Evolutionary conservation across 2,113 vertebrate genomes (phyloP).

Genomic region (Strix uralensis): DNA sequence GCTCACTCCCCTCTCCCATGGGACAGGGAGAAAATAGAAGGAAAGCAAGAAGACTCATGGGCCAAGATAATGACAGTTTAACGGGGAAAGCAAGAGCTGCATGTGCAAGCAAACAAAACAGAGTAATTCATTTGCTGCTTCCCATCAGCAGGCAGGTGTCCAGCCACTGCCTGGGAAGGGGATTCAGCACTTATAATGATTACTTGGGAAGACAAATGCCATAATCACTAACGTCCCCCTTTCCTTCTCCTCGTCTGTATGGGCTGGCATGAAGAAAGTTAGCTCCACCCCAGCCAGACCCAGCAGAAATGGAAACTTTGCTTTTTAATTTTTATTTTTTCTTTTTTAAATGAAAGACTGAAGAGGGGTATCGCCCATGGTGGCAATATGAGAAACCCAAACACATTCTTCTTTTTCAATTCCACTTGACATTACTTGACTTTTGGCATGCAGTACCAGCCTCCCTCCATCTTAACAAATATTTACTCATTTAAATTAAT

Average conservation of each 20-base stretch:
- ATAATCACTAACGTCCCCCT: not conserved
- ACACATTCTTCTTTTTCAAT: not conserved
- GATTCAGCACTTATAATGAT: accelerated
- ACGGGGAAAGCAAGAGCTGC: not conserved
- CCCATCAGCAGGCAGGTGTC: not conserved
- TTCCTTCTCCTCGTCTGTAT: not conserved
- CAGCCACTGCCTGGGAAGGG: not conserved
- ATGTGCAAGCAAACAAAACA: not conserved
- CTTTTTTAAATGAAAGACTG: not conserved
- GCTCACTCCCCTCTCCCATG: not conserved
- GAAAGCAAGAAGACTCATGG: not conserved
- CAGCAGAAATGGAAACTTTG: not conserved
- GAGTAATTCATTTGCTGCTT: not conserved
- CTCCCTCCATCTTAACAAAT: not conserved
- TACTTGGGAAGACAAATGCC: not conserved
- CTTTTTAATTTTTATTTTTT: not conserved
- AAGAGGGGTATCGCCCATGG: accelerated
- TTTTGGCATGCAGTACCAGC: not conserved
- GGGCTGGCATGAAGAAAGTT: not conserved
- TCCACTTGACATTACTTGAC: not conserved
- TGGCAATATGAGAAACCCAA: not conserved
- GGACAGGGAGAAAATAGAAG: not conserved
- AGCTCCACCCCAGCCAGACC: not conserved
- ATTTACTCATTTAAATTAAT: not conserved
- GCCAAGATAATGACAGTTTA: not conserved